These are phyloP conservation scores for Monochamus saltuarius DNA, from an alignment of 1,140 invertebrate species.

Conservation along the genomic window DNA sequence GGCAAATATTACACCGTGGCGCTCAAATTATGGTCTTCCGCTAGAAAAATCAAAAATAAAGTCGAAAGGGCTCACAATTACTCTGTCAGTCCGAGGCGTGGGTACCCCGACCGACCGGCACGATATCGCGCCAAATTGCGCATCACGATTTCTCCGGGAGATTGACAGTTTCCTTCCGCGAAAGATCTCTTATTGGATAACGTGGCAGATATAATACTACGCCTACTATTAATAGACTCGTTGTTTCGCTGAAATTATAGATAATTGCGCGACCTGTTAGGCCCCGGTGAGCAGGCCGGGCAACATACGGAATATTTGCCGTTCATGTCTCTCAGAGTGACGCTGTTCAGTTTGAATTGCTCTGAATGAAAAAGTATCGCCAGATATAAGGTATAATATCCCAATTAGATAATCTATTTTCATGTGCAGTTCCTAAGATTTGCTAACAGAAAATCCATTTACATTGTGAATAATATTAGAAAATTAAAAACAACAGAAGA, in stretches of 20 bases:
- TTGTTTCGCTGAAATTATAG: not conserved
- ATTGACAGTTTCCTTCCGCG: slow-evolving; percentile 36
- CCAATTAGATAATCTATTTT: no score
- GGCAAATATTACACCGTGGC: slow-evolving; percentile 41
- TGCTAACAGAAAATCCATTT: no score
- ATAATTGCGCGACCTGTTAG: no score
- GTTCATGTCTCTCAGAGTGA: no score
- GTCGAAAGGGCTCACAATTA: slow-evolving; percentile 38
- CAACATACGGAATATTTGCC: no score
- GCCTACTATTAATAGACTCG: slow-evolving; percentile 22
- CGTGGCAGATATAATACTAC: slow-evolving; percentile 19
- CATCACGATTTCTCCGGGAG: slow-evolving; percentile 27
- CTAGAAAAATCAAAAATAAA: slow-evolving; percentile 42
- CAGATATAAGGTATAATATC: no score
- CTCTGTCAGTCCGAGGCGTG: slow-evolving; percentile 34
- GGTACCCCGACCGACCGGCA: slow-evolving; percentile 31
- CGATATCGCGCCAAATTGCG: slow-evolving; percentile 34
- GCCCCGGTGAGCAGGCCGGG: no score
- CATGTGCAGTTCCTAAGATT: no score
- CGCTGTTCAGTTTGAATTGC: no score
- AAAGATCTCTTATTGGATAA: slow-evolving; percentile 21
- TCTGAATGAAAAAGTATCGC: no score
- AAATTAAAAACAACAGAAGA: no score
- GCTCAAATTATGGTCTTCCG: slow-evolving; percentile 47
- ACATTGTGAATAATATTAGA: no score